Evolutionary conservation across 2,113 vertebrate species (phyloP).

Genomic region (Eulemur rufifrons): DNA sequence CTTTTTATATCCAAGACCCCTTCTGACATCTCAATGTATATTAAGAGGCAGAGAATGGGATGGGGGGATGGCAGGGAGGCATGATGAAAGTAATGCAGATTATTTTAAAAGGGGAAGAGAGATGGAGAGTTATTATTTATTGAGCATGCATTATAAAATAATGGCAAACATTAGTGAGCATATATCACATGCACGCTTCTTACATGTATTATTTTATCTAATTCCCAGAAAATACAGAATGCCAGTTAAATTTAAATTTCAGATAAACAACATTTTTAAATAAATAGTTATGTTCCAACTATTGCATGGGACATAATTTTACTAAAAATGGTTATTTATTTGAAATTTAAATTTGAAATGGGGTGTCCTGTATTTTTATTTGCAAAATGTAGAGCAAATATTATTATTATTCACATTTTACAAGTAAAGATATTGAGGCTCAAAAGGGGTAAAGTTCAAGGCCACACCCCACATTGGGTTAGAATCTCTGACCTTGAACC

Average conservation of each 20-base stretch:
- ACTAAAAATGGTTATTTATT: not conserved
- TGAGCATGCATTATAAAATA: not conserved
- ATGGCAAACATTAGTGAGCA: not conserved
- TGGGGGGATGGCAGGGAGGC: not conserved
- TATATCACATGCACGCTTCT: no score
- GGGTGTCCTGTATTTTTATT: not conserved
- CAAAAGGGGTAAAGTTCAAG: not conserved
- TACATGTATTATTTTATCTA: not conserved
- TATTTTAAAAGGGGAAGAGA: not conserved
- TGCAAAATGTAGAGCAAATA: not conserved
- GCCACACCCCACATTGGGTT: not conserved
- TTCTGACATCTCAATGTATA: slow-evolving; percentile 65
- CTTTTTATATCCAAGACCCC: slow-evolving; percentile 65
- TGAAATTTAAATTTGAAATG: not conserved
- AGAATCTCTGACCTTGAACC: not conserved
- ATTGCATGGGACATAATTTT: not conserved
- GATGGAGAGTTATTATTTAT: not conserved
- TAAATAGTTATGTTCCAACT: not conserved
- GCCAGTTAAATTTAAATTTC: not conserved
- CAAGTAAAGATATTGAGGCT: not conserved
- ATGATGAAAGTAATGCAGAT: not conserved
- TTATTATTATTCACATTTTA: not conserved
- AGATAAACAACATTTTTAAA: not conserved
- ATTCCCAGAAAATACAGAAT: not conserved
- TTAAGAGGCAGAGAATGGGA: slow-evolving; percentile 50